Conservation (phyloP, 2,797 vertebrate genomes). For the Rhinoraja longicauda region DNA sequence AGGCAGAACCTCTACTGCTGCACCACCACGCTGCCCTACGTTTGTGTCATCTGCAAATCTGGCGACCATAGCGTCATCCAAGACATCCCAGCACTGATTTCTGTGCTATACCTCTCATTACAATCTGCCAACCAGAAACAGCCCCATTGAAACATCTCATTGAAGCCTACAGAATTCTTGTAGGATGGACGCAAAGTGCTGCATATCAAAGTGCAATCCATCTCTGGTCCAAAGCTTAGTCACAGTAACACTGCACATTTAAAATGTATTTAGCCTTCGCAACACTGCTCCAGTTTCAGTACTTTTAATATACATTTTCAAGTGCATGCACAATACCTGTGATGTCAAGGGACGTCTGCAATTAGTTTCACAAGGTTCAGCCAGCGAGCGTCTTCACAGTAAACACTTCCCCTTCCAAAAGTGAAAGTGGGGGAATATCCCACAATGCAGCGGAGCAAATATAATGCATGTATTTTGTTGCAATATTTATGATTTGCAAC, state of each 20-base stretch:
- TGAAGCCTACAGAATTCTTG: no score
- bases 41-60: no score
- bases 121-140: no score
- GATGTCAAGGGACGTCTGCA: not conserved
- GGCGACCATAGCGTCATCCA: no score
- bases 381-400: not conserved
- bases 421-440: constrained; percentile 54
- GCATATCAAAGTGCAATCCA: no score
- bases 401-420: constrained; percentile 47
- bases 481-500: not conserved
- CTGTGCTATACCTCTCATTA: no score
- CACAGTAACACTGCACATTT: not conserved
- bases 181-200: no score
- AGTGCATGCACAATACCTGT: constrained; percentile 11
- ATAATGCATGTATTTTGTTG: not conserved
- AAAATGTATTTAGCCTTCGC: not conserved
- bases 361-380: no score
- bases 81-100: no score
- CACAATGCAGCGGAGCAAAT: constrained; percentile 42
- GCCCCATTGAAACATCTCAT: no score
- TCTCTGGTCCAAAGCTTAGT: not conserved
- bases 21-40: no score
- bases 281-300: not conserved
- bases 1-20: no score
- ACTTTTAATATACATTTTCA: not conserved